These are phyloP conservation scores for Gandaritis pyraliata DNA, from an alignment of 2,888 invertebrate species.

Conservation along the genomic window DNA sequence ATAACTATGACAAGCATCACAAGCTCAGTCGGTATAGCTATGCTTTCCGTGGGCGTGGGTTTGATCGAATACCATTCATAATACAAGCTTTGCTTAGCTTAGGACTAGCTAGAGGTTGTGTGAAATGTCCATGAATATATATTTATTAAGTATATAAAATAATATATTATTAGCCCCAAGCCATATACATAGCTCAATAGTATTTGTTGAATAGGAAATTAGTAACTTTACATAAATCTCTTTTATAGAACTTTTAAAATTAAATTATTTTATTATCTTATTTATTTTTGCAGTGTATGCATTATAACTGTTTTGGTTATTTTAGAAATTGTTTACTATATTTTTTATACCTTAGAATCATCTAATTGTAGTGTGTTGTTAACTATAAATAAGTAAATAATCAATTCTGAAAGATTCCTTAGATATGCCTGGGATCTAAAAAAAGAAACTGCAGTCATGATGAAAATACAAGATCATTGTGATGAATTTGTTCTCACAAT, in stretches of 20 bases:
- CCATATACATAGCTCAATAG: not conserved
- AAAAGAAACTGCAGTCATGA: too few species aligned
- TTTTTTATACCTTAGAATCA: conserved; percentile 13
- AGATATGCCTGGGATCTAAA: too few species aligned
- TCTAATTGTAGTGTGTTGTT: conserved; percentile 14
- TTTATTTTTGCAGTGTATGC: conserved; percentile 6
- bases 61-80: too few species aligned
- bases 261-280: conserved; percentile 26
- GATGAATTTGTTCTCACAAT: too few species aligned
- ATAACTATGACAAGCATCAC: too few species aligned
- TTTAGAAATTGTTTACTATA: conserved; percentile 5
- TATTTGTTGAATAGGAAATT: conserved; percentile 5
- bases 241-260: conserved; percentile 31
- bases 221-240: conserved; percentile 2
- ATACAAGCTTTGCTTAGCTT: too few species aligned
- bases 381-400: not conserved
- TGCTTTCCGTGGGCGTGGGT: too few species aligned
- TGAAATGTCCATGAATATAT: too few species aligned
- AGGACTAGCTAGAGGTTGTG: too few species aligned
- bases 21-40: too few species aligned
- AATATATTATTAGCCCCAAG: conserved; percentile 1
- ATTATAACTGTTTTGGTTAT: conserved; percentile 20
- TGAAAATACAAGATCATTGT: too few species aligned
- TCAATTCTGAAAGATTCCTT: not conserved
- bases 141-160: too few species aligned